These are phyloP conservation scores for Nothoprocta pentlandii DNA, from an alignment of 2,113 vertebrate genomes.

Conservation along the genomic window DNA sequence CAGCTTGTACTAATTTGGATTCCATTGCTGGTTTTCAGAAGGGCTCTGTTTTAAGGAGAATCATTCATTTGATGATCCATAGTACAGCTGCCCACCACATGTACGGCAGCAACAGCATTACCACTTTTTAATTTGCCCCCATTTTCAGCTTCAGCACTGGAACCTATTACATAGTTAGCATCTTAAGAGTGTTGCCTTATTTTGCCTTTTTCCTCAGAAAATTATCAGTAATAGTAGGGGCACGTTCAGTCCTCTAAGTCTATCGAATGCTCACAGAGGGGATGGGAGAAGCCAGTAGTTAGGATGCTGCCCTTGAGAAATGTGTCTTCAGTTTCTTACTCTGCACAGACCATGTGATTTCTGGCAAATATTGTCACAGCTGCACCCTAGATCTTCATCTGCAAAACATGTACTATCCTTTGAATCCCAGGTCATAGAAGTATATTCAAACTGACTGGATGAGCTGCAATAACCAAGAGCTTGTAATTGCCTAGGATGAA, in stretches of 20 bases:
- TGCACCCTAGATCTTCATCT: background rate
- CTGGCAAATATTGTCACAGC: background rate
- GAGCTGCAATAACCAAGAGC: background rate
- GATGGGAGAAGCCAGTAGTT: background rate
- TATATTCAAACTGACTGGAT: background rate
- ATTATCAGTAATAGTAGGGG: background rate
- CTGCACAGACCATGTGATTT: background rate
- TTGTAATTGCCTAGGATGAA: background rate
- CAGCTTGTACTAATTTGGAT: constrained; percentile 35
- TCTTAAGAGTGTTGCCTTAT: background rate
- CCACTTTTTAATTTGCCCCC: background rate
- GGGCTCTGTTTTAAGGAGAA: background rate
- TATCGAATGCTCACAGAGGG: background rate
- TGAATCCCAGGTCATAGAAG: background rate
- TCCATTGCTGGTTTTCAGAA: constrained; percentile 8
- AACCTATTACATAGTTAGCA: background rate
- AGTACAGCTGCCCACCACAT: constrained; percentile 57
- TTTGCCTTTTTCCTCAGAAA: constrained; percentile 4
- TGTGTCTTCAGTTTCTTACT: background rate
- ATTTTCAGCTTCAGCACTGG: background rate
- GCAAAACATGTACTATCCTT: background rate
- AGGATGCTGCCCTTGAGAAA: background rate
- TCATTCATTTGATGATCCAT: background rate
- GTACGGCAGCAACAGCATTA: background rate
- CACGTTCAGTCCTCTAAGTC: background rate